Evolutionary conservation across 2,113 vertebrate genomes (phyloP).

Genomic region (Salvelinus alpinus): DNA sequence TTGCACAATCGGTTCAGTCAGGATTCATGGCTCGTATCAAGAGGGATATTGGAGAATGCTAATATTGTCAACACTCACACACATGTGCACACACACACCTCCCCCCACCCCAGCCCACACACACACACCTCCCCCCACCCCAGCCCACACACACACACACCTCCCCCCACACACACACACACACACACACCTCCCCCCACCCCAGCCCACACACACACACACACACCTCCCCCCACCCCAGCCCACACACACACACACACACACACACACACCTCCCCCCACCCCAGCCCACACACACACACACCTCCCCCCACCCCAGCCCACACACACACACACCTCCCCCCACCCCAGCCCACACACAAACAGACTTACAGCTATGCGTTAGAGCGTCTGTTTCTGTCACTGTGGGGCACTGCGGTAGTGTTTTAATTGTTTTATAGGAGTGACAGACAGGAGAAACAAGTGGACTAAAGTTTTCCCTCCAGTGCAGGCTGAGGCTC

Average conservation of each 20-base stretch:
- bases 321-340: neutral
- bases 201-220: neutral
- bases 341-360: too few species aligned
- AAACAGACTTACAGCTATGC: neutral
- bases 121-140: neutral
- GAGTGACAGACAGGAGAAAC: constrained; percentile 72
- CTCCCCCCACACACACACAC: neutral
- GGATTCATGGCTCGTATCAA: constrained; percentile 60
- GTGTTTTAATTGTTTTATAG: constrained; percentile 76
- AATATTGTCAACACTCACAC: constrained; percentile 13
- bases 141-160: neutral
- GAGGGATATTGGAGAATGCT: constrained; percentile 46
- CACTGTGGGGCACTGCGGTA: constrained; percentile 53
- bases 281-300: neutral
- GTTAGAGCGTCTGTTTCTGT: constrained; percentile 40
- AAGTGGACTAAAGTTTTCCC: constrained; percentile 73
- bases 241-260: constrained; percentile 5
- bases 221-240: neutral
- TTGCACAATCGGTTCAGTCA: constrained; percentile 16
- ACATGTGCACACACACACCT: neutral
- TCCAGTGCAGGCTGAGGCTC: constrained; percentile 68
- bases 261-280: neutral
- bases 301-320: neutral
- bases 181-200: neutral
- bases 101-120: neutral